Evolutionary conservation across 2,888 invertebrate species (phyloP), one percentile per base, ranked within the genome.

Genomic region (Thereva unica): DNA sequence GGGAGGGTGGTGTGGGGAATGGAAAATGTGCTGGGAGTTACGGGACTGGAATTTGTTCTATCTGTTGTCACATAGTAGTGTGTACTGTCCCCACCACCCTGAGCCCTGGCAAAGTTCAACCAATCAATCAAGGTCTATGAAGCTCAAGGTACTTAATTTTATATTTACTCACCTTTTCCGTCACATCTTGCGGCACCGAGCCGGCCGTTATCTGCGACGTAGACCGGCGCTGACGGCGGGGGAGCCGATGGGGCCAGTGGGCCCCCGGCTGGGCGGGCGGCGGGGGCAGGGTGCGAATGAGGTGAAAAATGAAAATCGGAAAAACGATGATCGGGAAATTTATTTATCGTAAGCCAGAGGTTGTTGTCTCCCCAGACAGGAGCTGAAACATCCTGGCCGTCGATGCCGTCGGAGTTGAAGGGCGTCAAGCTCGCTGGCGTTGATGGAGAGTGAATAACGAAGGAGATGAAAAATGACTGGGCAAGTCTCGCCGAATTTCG

Each of bases 161-260:
- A 44, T 64, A 64, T 64, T 64, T 64, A 64, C 64, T 64, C 64
- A 64, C 64, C 64, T 64, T 64, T 64, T 23, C 23, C 23, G 23
- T 64, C 10, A 53, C 35, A 50, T 50, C 64, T 40, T 47, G 35
- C 35, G 61, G 50, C 49, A 8, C 9, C 40, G 41, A 38, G 8
- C 40, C 50, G 37, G 40, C 38, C 61, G 38, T 40, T 59, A 40
- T 40, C 50, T 50, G 50, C 50, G 49, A 50, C 41, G 40, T n/a
- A 8, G 35, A 41, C 49, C 23, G n/a, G 41, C 50, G 50, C 61
- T 41, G 42, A 50, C 42, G 41, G 50, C 38, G 47, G 57, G 57
- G 12, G 34, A 42, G 57, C n/a, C 23, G 23, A 23, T 23, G 49
- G 61, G 9, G 23, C 49, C 7, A 10, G 49, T 49, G 12, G 49